Evolutionary conservation across 2,888 invertebrate genomes (phyloP).

Genomic region (Thysanoteuthis rhombus): DNA sequence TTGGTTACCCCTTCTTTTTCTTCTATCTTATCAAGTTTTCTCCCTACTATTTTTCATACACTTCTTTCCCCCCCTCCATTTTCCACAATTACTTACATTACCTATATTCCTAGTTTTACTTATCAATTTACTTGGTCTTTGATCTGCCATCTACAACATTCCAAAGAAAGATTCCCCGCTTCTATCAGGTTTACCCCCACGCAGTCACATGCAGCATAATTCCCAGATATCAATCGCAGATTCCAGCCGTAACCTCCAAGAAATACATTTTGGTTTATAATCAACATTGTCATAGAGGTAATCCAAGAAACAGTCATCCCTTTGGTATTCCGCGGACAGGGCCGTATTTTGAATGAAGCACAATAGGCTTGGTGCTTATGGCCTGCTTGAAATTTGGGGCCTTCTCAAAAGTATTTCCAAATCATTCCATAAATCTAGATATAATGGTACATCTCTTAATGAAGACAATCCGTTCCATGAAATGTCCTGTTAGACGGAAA

Average conservation of each 20-base stretch:
- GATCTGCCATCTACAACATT: background rate
- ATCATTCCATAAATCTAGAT: too few relatives aligned
- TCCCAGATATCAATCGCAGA: background rate
- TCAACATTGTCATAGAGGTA: background rate
- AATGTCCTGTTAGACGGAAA: too few relatives aligned
- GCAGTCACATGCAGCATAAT: background rate
- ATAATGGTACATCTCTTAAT: too few relatives aligned
- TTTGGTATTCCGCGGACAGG: too few relatives aligned
- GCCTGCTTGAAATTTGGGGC: too few relatives aligned
- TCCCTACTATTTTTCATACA: background rate
- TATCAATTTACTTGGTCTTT: background rate
- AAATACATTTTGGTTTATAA: background rate
- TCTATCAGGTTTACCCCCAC: background rate
- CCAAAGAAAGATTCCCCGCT: background rate
- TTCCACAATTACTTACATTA: background rate
- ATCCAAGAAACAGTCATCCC: background rate
- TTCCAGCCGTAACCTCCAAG: background rate
- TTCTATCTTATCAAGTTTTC: background rate
- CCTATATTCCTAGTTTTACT: background rate
- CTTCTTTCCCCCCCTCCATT: background rate
- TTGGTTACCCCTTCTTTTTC: background rate
- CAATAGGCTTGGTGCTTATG: too few relatives aligned
- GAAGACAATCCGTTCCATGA: too few relatives aligned
- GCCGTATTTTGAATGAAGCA: too few relatives aligned
- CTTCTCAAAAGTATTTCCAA: too few relatives aligned